phyloP scores from a whole-genome alignment of 2,888 invertebrate genomes.

The Clistopyga incitator region DNA sequence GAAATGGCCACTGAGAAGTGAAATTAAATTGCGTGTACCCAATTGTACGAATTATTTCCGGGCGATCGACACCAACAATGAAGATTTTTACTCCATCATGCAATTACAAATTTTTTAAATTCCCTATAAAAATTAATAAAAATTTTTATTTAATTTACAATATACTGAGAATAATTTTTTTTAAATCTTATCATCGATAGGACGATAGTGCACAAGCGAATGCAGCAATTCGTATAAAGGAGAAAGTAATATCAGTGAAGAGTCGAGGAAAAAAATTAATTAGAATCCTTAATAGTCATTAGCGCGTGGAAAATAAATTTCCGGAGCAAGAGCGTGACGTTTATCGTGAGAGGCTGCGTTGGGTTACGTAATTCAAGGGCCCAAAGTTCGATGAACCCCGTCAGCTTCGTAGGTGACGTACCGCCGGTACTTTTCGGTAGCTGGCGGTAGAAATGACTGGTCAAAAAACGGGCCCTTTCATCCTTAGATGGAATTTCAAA shows the following conservation, averaged over 20 bases:
- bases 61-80: too few relatives aligned
- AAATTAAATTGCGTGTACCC: neutral
- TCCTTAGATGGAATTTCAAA: constrained; percentile 15
- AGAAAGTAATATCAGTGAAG: constrained; percentile 1
- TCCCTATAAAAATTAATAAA: too few relatives aligned
- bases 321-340: constrained; percentile 37
- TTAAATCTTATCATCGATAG: too few relatives aligned
- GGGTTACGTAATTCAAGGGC: constrained; percentile 33
- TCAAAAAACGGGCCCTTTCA: constrained; percentile 19
- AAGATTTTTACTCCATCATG: too few relatives aligned
- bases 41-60: too few relatives aligned
- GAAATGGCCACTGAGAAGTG: constrained; percentile 3
- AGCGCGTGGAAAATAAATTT: neutral
- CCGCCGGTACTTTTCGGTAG: constrained; percentile 27
- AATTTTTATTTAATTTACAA: too few relatives aligned
- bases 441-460: constrained; percentile 41
- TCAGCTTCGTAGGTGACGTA: constrained; percentile 4
- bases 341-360: constrained; percentile 1
- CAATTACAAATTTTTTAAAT: too few relatives aligned
- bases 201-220: too few relatives aligned
- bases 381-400: constrained; percentile 49
- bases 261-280: constrained; percentile 11
- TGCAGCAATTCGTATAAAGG: neutral
- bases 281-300: constrained; percentile 12
- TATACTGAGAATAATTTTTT: too few relatives aligned